phyloP scores from a whole-genome alignment of 1,140 invertebrate genomes.

The Bombus polaris region DNA sequence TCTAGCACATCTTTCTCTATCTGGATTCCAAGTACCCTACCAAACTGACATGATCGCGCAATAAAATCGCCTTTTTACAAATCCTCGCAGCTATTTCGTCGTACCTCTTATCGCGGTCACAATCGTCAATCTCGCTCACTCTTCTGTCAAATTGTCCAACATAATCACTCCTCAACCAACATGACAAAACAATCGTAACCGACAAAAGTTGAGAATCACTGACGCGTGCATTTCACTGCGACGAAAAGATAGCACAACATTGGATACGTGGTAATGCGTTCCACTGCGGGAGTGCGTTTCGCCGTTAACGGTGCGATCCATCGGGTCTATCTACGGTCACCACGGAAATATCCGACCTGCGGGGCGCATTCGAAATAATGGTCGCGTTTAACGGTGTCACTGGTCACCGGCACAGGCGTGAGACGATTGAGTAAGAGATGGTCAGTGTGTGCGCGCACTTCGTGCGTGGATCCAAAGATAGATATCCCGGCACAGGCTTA shows the following conservation, averaged over 20 bases:
- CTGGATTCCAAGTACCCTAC: background rate
- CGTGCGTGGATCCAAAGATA: slow-evolving; percentile 70
- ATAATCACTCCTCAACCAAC: background rate
- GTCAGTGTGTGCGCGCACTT: background rate
- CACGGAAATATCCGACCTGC: slow-evolving; percentile 67
- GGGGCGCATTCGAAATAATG: slow-evolving; percentile 69
- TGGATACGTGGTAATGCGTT: slow-evolving; percentile 42
- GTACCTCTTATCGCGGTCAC: background rate
- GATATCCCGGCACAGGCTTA: slow-evolving; percentile 62
- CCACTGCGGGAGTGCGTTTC: slow-evolving; percentile 43
- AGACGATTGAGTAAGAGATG: slow-evolving; percentile 70
- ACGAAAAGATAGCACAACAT: slow-evolving; percentile 42
- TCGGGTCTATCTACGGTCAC: slow-evolving; percentile 61
- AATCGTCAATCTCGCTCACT: background rate
- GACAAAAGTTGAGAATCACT: slow-evolving; percentile 41
- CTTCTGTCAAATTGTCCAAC: background rate
- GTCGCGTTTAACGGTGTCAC: slow-evolving; percentile 71
- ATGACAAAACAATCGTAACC: too few species aligned
- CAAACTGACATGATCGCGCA: too few species aligned
- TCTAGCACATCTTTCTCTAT: background rate
- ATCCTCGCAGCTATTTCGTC: background rate
- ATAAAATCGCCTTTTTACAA: background rate
- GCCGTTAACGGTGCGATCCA: slow-evolving; percentile 48
- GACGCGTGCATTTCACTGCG: slow-evolving; percentile 43
- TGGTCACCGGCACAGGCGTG: slow-evolving; percentile 59